Percentiles rank a stretch among this genome's conserved stretches.
These are phyloP conservation scores for Trimorus sp. DNA, from an alignment of 2,888 invertebrate genomes.

Conservation along the genomic window DNA sequence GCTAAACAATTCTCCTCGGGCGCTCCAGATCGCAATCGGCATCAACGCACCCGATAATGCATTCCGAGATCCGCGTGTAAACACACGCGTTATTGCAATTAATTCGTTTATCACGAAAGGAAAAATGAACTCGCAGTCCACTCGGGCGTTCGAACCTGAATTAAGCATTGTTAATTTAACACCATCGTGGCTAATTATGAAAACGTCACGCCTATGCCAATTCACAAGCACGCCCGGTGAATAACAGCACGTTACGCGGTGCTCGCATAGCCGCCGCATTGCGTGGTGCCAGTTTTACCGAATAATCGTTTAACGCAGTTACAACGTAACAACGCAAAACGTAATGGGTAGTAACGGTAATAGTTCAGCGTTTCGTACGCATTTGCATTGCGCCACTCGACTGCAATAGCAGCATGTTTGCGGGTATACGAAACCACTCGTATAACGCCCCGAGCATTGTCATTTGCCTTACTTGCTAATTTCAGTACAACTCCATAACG, in stretches of 20 bases:
- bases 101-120: constrained; percentile 44
- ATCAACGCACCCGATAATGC: constrained; percentile 49
- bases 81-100: constrained; percentile 40
- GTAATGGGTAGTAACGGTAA: constrained; percentile 58
- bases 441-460: constrained; percentile 67
- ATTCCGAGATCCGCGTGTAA: constrained; percentile 31
- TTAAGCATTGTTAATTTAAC: constrained; percentile 54
- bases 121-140: constrained; percentile 50
- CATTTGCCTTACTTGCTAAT: constrained; percentile 67
- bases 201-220: constrained; percentile 47
- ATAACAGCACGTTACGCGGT: constrained; percentile 23
- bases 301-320: too few relatives aligned
- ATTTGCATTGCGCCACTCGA: constrained; percentile 63
- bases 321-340: constrained; percentile 43
- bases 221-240: constrained; percentile 31
- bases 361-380: constrained; percentile 60
- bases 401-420: constrained; percentile 67
- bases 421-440: constrained; percentile 66
- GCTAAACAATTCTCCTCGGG: constrained; percentile 35
- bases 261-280: not conserved
- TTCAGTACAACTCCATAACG: constrained; percentile 66
- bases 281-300: too few relatives aligned
- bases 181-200: constrained; percentile 50
- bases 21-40: constrained; percentile 46
- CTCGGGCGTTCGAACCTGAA: constrained; percentile 39